Evolutionary conservation across 2,888 invertebrate species (phyloP), one percentile per base, ranked within the genome.

Genomic region (Acleris literana): DNA sequence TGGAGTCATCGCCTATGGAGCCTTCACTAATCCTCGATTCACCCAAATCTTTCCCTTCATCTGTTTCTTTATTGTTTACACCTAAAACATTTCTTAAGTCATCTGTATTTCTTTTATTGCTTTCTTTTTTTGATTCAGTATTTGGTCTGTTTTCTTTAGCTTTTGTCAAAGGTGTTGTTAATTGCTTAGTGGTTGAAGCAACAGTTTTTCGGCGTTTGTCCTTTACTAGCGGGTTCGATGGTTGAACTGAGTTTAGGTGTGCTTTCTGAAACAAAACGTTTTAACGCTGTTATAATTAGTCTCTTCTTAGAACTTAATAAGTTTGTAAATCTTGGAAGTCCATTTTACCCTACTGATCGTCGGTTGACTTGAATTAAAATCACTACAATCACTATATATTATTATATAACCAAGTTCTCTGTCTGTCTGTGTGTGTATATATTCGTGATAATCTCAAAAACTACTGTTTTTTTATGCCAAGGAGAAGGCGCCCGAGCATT

Each of bases 181-280:
- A 48, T 68, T 66, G 73, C 29, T 71, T 75, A 3, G 62, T 62
- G 16, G 68, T 60, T 0, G 74, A 51, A 5, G 71, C 61, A 33
- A 74, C 72, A 5, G 84, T 84, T 68, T 84, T 86, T 3, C 84
- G 76, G 1, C 81, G 76, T 67, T 84, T 86, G 4, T 84, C 82
- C 70, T 84, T 85, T 3, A 76, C 55, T 7, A 39, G 20, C 13
- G 57, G 58, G 46, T 65, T 68, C 6, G 57, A 29, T 20, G 65
- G 64, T 57, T 57, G 56, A 22, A 58, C 64, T 58, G 64, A 59
- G 44, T 61, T 73, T 17, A 76, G 49, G 20, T 70, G 74, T 17
- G 67, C 51, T 67, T 71, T 75, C 76, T 76, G 70, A 17, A 71
- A 72, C 22, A 59, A 46, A 46, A 46, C 6, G 46, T 43, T 43